Base-by-base conservation (phyloP, 2,888 invertebrate genomes). In the Xylophagus ater region DNA sequence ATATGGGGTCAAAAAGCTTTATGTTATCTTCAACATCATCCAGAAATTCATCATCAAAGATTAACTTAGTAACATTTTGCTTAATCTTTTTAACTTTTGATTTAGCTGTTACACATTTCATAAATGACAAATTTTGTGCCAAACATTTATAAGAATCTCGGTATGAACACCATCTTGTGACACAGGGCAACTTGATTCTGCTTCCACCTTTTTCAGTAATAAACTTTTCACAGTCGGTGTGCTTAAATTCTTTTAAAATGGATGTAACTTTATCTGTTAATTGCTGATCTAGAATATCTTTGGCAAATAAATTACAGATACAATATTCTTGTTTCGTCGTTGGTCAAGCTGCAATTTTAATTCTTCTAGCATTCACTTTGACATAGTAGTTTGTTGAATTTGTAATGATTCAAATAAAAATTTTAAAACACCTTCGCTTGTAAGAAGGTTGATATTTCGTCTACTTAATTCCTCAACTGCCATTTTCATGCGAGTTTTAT, bases 261-360 rank as follows among this genome's bases (percentile, higher is more conserved):
- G 25, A 19, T 33, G 30, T 36, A 7, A 43, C 41, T 9, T 43
- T 44, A 2, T 47, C 40, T 17, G 34, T 34, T 24, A 47, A 47
- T 15, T 34, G 10, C 28, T 38, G 33, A 18, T 41, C 21, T 8
- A 51, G 40, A 10, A 51, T 35, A 19, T 45, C 42, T 43, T 50
- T 50, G 7, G 49, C n/a, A n/a, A n/a, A n/a, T n/a, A n/a, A n/a
- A n/a, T n/a, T n/a, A n/a, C n/a, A n/a, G n/a, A n/a, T n/a, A n/a
- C n/a, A n/a, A n/a, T n/a, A n/a, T n/a, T n/a, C n/a, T n/a, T n/a
- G n/a, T n/a, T n/a, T n/a, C n/a, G n/a, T n/a, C n/a, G n/a, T n/a
- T n/a, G n/a, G n/a, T n/a, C n/a, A n/a, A n/a, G n/a, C n/a, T n/a
- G n/a, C n/a, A n/a, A n/a, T n/a, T n/a, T n/a, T n/a, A n/a, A n/a